Base-by-base conservation (phyloP, 2,113 vertebrate genomes). In the Mustela lutreola region DNA sequence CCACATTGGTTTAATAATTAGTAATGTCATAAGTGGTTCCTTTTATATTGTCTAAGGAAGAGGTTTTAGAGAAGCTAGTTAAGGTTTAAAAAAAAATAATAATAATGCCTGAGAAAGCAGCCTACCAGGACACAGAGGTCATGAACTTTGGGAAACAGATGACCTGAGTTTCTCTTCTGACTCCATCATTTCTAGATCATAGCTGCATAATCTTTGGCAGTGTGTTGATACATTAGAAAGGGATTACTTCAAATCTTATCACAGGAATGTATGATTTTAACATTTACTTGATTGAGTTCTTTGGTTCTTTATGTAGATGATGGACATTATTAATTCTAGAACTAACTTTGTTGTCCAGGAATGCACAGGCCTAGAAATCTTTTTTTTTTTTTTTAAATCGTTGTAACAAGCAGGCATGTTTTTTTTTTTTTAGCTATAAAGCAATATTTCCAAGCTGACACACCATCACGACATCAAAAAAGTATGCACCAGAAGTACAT, bases 31-130 rank as follows among this genome's bases (percentile, higher is more conserved):
- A 76, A 93, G 67, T 86, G 36, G 2, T 9, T 63, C 5, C 6
- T 86, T 26, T 92, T n/a, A n/a, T 79, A 75, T 94, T 89, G 91
- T 62, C 50, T 80, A 84, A 96, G 36, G 26, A 82, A 83, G 12
- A 87, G 12, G 10, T 84, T 71, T 79, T 67, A 89, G 9, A 75
- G 31, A 48, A 86, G 14, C 26, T 56, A 56, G 16, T 18, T 56
- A 56, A 18, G 53, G 16, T n/a, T 12, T 28, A 36, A 78, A 65
- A 48, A 14, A 86, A 70, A 45, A 78, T 56, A 45, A 18, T 78
- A 70, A 70, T 48, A 28, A 15, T 67, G 26, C 11, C 31, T n/a
- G 33, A 94, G 33, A 83, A 92, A 87, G 31, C 78, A 95, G 48
- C 16, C 33, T 70, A 16, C 16, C 4, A 12, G 39, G 28, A 16